A percentile compares a stretch with the other conserved stretches of the same genome.
phyloP scores from a whole-genome alignment of 2,888 invertebrate genomes.

The Allacma fusca region DNA sequence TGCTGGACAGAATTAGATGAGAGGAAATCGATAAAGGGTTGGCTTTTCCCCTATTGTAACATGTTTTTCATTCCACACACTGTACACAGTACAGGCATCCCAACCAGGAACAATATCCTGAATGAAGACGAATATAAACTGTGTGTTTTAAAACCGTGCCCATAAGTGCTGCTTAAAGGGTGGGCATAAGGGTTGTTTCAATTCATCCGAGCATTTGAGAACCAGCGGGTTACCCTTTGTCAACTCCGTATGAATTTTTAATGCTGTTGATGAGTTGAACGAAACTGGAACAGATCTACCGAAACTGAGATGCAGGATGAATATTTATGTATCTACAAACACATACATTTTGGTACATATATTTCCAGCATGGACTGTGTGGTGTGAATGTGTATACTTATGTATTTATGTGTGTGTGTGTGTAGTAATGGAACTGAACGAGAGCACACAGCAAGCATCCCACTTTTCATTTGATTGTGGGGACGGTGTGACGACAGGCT shows the following conservation, averaged over 20 bases:
- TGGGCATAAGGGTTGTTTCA: conserved; percentile 35
- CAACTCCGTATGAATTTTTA: conserved; percentile 42
- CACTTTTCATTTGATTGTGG: conserved; percentile 23
- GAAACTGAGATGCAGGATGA: neutral
- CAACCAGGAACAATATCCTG: too few species aligned
- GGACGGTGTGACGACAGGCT: conserved; percentile 21
- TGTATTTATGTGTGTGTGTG: too few species aligned
- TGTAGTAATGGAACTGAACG: neutral
- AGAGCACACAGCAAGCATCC: conserved; percentile 8
- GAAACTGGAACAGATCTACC: conserved; percentile 28
- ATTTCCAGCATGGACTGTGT: neutral
- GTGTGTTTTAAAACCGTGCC: neutral
- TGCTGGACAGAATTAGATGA: conserved; percentile 21
- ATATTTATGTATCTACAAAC: too few species aligned
- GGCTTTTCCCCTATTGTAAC: neutral
- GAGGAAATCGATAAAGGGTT: too few species aligned
- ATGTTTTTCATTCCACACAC: neutral
- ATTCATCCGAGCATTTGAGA: conserved; percentile 26
- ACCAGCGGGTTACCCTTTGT: conserved; percentile 39
- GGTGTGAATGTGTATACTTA: neutral
- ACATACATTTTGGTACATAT: too few species aligned
- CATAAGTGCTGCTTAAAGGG: conserved; percentile 29
- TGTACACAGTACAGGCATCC: neutral
- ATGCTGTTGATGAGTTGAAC: conserved; percentile 37
- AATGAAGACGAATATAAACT: too few species aligned